A percentile compares a stretch with the other conserved stretches of the same genome.
phyloP scores from a whole-genome alignment of 2,888 invertebrate genomes.

The Clunio marinus region DNA sequence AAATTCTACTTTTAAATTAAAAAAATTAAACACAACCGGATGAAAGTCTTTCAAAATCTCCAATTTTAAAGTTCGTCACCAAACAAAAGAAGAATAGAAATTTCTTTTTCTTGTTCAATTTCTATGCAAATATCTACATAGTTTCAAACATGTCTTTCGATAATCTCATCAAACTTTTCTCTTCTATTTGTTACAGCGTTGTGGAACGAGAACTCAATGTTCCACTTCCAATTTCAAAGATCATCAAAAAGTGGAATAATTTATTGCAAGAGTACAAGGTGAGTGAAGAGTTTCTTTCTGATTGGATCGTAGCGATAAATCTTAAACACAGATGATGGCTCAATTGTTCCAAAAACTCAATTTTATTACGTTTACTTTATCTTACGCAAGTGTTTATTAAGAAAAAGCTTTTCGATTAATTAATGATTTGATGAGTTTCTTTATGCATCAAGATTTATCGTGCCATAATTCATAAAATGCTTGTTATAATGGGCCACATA shows the following conservation, averaged over 20 bases:
- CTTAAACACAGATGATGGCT: neutral
- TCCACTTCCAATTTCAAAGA: slow-evolving; percentile 51
- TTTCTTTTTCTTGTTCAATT: slow-evolving; percentile 10
- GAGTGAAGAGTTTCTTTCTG: slow-evolving; percentile 37
- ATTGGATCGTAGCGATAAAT: neutral
- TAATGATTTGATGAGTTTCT: neutral
- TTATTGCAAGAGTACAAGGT: slow-evolving; percentile 52
- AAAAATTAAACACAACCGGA: no score
- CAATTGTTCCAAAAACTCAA: neutral
- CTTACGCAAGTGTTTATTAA: neutral
- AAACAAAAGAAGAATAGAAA: slow-evolving; percentile 19
- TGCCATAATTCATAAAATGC: no score
- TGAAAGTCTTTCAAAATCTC: no score
- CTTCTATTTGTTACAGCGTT: slow-evolving; percentile 45
- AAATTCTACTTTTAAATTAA: no score
- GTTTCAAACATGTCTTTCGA: slow-evolving; percentile 7
- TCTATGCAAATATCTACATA: slow-evolving; percentile 30
- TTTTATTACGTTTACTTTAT: neutral
- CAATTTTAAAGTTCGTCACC: neutral
- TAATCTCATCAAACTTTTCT: slow-evolving; percentile 38
- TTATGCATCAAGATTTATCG: neutral
- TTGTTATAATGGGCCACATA: no score
- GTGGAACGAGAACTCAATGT: slow-evolving; percentile 52
- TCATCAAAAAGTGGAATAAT: slow-evolving; percentile 53
- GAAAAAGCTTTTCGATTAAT: neutral